Evolutionary conservation across 1,140 invertebrate species (phyloP).

Genomic region (Drosophila santomea): DNA sequence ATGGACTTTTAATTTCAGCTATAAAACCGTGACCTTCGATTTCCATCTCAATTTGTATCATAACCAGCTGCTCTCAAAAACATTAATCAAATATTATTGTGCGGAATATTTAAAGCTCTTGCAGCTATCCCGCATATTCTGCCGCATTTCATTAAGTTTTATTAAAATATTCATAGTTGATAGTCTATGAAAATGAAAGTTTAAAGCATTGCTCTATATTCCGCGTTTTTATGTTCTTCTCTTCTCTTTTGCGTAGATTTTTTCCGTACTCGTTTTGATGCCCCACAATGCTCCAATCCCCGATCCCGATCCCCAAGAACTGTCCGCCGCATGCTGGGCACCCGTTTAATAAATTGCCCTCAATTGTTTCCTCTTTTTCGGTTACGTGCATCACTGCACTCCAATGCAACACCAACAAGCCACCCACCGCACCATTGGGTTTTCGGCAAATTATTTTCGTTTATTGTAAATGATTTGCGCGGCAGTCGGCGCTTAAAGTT

Average conservation of each 20-base stretch:
- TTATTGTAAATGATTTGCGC: slow-evolving; percentile 48
- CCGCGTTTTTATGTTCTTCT: slow-evolving; percentile 14
- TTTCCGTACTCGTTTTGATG: slow-evolving; percentile 9
- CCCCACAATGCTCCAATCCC: neutral
- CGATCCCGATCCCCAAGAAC: slow-evolving; percentile 1
- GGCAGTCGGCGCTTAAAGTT: slow-evolving; percentile 30
- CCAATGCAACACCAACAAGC: slow-evolving; percentile 10
- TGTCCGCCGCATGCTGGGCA: slow-evolving; percentile 38
- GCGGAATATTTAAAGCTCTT: neutral
- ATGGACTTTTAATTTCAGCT: no score
- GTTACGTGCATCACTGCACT: slow-evolving; percentile 38
- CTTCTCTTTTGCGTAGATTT: slow-evolving; percentile 23
- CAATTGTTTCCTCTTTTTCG: slow-evolving; percentile 45
- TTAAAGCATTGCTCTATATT: slow-evolving; percentile 38
- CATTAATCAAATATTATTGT: neutral
- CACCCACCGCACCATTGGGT: slow-evolving; percentile 8
- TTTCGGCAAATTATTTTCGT: slow-evolving; percentile 53
- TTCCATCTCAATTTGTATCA: no score
- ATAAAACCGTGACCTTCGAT: no score
- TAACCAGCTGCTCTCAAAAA: neutral
- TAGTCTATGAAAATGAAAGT: slow-evolving; percentile 22
- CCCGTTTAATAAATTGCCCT: slow-evolving; percentile 44
- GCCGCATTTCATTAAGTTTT: slow-evolving; percentile 2
- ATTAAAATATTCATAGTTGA: slow-evolving; percentile 27
- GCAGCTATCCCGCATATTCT: neutral